Evolutionary conservation across 2,888 invertebrate species (phyloP), one percentile per base, ranked within the genome.

Genomic region (Cantharis rustica): DNA sequence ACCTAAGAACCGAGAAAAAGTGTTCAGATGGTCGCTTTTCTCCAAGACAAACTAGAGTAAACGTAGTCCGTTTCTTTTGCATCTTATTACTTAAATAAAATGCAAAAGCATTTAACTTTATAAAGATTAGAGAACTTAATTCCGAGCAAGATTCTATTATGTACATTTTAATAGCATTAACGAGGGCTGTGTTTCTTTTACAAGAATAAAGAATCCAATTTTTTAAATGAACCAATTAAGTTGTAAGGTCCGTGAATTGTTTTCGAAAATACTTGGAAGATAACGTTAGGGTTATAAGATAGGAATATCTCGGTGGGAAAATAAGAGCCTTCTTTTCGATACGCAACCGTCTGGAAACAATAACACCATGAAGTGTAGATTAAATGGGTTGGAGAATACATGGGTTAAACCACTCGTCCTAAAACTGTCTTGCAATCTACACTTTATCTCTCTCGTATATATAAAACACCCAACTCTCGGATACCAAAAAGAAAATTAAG

Each of bases 161-260:
- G 78, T 79, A 78, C 76, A 73, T 79, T 73, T 79, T 75, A 79
- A 79, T 75, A 74, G 73, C 78, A 81, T 80, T 81, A 80, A 80
- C 75, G 75, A 75, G 71, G 76, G 75, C 74, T 17, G 73, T 68
- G 75, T 76, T 79, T 78, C 75, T 80, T 81, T 78, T 77, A 75
- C 69, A 70, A 72, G 75, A 79, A 74, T 76, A 76, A 76, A 78
- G 72, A 71, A 69, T 16, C 16, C 77, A 71, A 69, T 78, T 79
- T 79, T 80, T 81, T 81, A 81, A 81, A 81, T 75, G 80, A 82
- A 81, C 77, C 80, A 82, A 82, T 82, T 82, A 82, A 78, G 80
- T 79, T 76, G 78, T 76, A 75, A 79, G 81, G 47, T 78, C 78
- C 79, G 78, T 73, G 79, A 78, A 69, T 77, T 76, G 79, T 75